phyloP scores from a whole-genome alignment of 2,797 vertebrate genomes.

The Cyprinella venusta region DNA sequence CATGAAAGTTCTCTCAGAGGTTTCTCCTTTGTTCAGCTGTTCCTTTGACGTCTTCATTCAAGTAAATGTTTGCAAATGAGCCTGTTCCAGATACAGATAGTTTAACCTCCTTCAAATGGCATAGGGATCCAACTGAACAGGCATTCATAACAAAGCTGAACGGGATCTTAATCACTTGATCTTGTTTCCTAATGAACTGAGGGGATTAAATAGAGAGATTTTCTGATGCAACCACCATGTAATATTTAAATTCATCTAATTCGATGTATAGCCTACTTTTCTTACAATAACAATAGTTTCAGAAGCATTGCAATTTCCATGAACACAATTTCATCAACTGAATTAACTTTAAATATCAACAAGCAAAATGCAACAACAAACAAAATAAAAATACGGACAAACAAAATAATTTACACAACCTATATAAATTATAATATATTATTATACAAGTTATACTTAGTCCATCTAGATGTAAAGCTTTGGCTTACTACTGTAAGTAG shows the following conservation, averaged over 20 bases:
- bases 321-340: not conserved
- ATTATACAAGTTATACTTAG: too few relatives aligned
- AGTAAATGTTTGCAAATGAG: constrained; percentile 12
- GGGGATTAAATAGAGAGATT: not conserved
- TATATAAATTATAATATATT: too few relatives aligned
- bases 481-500: too few relatives aligned
- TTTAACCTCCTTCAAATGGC: not conserved
- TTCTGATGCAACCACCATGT: constrained; percentile 39
- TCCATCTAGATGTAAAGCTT: too few relatives aligned
- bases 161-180: constrained; percentile 8
- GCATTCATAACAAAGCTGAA: not conserved
- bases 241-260: not conserved
- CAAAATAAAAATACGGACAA: too few relatives aligned
- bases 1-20: not conserved
- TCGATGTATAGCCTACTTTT: not conserved
- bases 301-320: not conserved
- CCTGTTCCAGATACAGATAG: not conserved
- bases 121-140: not conserved
- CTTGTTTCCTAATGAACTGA: constrained; percentile 3
- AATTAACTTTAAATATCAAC: not conserved
- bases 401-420: too few relatives aligned
- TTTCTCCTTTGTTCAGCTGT: constrained; percentile 7
- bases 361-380: not conserved
- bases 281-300: not conserved
- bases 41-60: not conserved